Evolutionary conservation across 2,113 vertebrate genomes (phyloP), one percentile per base, ranked within the genome.

Genomic region (Chionis minor): DNA sequence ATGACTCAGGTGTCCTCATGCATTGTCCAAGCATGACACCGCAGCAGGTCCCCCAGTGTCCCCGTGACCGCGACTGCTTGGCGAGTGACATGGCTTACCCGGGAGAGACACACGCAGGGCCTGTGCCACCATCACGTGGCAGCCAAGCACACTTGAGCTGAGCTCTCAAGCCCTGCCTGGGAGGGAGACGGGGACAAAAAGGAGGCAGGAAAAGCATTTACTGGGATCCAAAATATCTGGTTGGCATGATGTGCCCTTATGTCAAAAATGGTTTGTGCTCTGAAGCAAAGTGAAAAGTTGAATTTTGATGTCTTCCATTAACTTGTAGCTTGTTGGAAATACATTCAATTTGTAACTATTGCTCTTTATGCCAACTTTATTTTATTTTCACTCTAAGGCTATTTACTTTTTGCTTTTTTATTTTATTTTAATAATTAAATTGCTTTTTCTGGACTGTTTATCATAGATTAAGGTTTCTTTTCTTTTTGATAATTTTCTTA

Each of bases 81-180:
- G 2, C 5, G 2, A 47, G 38, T 85, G 61, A 42, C 47, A 9
- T 0, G 2, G 14, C 44, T 44, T 15, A 49, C 28, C 38, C 0
- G 0, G 73, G 23, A 78, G 65, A 56, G 55, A 30, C 62, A 30
- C 62, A 56, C 0, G 0, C 0, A 1, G 33, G 21, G 22, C 45
- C 38, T 1, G 10, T 87, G 78, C 73, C 70, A 65, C 56, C 0
- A 1, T 26, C 84, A 62, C 2, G 0, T 0, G 4, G 56, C 6
- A 2, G 52, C 47, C 1, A 2, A 52, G 52, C 56, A 86, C 45
- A 21, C 0, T 1, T 90, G 62, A 86, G 33, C 67, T 3, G 4
- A 40, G 35, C 49, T 88, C 79, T 61, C 62, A 3, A 95, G 49
- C 45, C 58, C 49, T 80, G 27, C 58, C 58, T 4, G 1, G 56